These are phyloP conservation scores for Metopolophium dirhodum DNA, from an alignment of 1,140 invertebrate species.

Conservation along the genomic window DNA sequence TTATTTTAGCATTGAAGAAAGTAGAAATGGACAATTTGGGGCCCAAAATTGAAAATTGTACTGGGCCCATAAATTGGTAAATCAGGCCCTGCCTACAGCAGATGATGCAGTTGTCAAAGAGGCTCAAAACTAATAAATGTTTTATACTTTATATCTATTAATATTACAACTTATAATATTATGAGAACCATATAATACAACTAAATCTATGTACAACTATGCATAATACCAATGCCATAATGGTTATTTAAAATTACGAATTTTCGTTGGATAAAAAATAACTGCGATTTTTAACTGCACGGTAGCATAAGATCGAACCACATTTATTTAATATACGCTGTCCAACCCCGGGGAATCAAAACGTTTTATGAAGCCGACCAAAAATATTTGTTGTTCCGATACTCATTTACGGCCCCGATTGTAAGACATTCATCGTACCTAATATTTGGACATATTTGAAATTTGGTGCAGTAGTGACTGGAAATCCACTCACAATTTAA, in stretches of 20 bases:
- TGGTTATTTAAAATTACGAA: background rate
- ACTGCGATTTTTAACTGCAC: background rate
- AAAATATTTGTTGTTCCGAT: background rate
- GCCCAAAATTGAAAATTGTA: too few relatives aligned
- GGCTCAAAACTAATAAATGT: background rate
- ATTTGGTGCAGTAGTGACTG: background rate
- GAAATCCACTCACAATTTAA: background rate
- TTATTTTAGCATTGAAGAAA: too few relatives aligned
- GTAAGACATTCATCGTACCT: background rate
- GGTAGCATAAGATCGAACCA: too few relatives aligned
- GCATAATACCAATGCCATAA: background rate
- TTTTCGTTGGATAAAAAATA: background rate
- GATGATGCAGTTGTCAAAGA: background rate
- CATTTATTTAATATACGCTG: too few relatives aligned
- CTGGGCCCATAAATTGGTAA: too few relatives aligned
- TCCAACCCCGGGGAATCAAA: background rate
- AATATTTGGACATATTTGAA: background rate
- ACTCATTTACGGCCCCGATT: background rate
- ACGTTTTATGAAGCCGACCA: background rate
- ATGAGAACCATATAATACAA: background rate
- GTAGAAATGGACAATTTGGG: too few relatives aligned
- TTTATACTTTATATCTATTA: background rate
- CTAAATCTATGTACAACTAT: too few relatives aligned
- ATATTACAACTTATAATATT: background rate
- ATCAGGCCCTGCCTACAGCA: too few relatives aligned